Base-by-base conservation (phyloP, 2,888 invertebrate species). In the Brachylomia viminalis region DNA sequence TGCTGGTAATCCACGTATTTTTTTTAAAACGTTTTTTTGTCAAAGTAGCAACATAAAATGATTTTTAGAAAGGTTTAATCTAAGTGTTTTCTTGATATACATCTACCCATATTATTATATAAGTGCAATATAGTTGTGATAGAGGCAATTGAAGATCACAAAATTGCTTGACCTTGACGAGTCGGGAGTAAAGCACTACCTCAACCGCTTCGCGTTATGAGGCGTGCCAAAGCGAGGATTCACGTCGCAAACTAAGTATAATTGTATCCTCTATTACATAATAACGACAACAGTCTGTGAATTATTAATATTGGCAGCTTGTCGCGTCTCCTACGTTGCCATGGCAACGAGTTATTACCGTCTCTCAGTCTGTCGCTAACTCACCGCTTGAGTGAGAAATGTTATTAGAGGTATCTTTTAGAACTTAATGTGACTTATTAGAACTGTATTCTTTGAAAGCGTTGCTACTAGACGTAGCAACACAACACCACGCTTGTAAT, bases 291-390 rank as follows among this genome's bases (percentile, higher is more conserved):
- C 15, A 20, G 56, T 33, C 49, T 30, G n/a, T 33, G 62, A 77
- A 68, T 79, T 52, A 78, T 47, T 79, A 70, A 62, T 58, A 74
- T 66, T 66, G 61, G 54, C 84, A 67, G 61, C 23, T 42, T 30
- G 80, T 42, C 75, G 38, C 61, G 74, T 75, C 74, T 82, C 56
- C 5, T 10, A 6, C 30, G 81, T 79, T 70, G 56, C 52, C 27
- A 75, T 81, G 47, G 69, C 54, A 66, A 83, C 74, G n/a, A 17
- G 59, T 38, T 68, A 73, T 61, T 69, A 38, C 47, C 27, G 56
- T 61, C 47, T 56, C 2, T 47, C 15, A 10, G 13, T 27, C 45
- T n/a, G 38, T 74, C 7, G 65, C 38, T 47, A 59, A 81, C 54
- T 62, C 38, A 1, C 30, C 15, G 47, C 56, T 58, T 52, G 1